Conservation (phyloP, 2,797 vertebrate genomes). For the Zalophus californianus region DNA sequence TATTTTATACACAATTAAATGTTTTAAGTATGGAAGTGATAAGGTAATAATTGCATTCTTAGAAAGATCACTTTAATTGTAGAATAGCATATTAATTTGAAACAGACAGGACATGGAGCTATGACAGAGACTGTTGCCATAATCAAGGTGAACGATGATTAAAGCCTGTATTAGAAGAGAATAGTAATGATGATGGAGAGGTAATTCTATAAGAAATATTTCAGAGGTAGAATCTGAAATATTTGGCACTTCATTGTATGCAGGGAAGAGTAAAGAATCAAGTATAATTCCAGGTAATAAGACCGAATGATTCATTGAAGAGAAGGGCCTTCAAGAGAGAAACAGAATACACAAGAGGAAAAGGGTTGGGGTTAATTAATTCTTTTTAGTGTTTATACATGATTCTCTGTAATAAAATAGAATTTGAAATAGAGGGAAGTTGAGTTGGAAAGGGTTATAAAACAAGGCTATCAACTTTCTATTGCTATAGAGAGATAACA, state of each 20-base stretch:
- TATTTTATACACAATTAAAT: neutral
- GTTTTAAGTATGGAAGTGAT: neutral
- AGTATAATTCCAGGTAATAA: neutral
- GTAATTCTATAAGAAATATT: slow-evolving; percentile 15
- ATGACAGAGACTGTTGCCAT: neutral
- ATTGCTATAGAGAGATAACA: neutral
- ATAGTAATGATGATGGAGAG: neutral
- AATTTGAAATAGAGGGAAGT: neutral
- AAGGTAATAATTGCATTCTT: neutral
- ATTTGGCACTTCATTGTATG: neutral
- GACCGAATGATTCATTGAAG: neutral
- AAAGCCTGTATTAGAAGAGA: neutral
- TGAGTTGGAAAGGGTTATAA: neutral
- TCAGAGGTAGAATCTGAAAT: neutral
- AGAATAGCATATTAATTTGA: neutral
- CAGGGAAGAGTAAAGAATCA: neutral
- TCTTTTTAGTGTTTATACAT: neutral
- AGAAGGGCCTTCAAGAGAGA: neutral
- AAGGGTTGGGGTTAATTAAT: neutral
- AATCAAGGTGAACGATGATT: slow-evolving; percentile 25
- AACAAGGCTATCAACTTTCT: neutral
- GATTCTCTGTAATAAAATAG: neutral
- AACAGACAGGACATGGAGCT: neutral
- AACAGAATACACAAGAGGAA: neutral
- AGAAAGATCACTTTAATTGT: neutral